These are phyloP conservation scores for Phasia obesa DNA, from an alignment of 2,888 invertebrate genomes.

Conservation along the genomic window DNA sequence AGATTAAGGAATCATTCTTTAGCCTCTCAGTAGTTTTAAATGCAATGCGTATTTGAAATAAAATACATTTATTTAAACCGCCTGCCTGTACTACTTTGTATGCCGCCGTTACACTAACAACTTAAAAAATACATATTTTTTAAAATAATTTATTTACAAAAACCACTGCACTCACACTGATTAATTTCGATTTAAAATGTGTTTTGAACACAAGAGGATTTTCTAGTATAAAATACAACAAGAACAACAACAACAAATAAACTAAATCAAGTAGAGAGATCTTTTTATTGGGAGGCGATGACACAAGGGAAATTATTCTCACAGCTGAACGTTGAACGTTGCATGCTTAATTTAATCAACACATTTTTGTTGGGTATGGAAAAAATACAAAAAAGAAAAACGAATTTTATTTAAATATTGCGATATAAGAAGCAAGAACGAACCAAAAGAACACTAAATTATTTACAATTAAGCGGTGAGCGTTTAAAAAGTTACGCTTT, in stretches of 20 bases:
- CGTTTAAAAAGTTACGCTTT: no score
- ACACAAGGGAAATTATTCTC: constrained; percentile 56
- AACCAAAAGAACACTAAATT: neutral
- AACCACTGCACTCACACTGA: constrained; percentile 23
- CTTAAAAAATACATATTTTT: constrained; percentile 19
- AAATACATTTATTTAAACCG: constrained; percentile 39
- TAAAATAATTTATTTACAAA: constrained; percentile 8
- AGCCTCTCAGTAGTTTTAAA: constrained; percentile 19
- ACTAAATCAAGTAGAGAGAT: neutral
- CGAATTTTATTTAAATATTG: constrained; percentile 25
- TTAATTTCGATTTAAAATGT: constrained; percentile 50
- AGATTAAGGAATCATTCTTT: constrained; percentile 49
- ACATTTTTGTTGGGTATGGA: constrained; percentile 19
- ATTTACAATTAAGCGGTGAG: no score
- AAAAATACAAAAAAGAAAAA: constrained; percentile 3
- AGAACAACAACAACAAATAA: no score
- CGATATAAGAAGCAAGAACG: neutral
- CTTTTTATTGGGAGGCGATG: constrained; percentile 28
- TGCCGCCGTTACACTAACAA: constrained; percentile 34
- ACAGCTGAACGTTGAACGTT: constrained; percentile 34
- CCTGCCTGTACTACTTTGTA: constrained; percentile 42
- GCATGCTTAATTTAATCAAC: constrained; percentile 52
- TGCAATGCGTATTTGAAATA: constrained; percentile 40
- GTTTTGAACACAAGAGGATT: constrained; percentile 25
- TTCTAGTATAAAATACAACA: neutral